Percentiles rank a stretch among this genome's conserved stretches.
Evolutionary conservation across 1,140 invertebrate species (phyloP).

Genomic region (Zaprionus inermis): DNA sequence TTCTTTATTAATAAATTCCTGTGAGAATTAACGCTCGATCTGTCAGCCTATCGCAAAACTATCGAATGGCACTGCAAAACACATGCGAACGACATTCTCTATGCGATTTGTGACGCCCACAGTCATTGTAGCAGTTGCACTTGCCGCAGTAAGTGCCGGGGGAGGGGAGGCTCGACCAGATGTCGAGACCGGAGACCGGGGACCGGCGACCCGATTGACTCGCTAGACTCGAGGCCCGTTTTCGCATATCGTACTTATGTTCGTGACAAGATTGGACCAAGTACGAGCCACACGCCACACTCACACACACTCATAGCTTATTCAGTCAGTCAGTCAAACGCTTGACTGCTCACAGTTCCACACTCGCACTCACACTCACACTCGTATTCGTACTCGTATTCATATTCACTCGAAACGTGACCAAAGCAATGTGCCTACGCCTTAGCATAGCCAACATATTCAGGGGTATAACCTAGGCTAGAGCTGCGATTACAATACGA

Average conservation of each 20-base stretch:
- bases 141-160: background rate
- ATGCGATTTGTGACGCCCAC: conserved; percentile 20
- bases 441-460: conserved; percentile 16
- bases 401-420: conserved; percentile 29
- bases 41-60: background rate
- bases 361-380: background rate
- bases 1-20: background rate
- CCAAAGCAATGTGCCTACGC: conserved; percentile 6
- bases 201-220: conserved; percentile 9
- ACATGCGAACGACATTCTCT: conserved; percentile 31
- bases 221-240: conserved; percentile 13
- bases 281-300: conserved; percentile 25
- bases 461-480: conserved; percentile 12
- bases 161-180: background rate
- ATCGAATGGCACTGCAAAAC: background rate
- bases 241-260: conserved; percentile 24
- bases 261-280: conserved; percentile 75
- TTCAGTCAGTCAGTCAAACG: conserved; percentile 2
- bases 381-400: conserved; percentile 20
- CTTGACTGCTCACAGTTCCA: conserved; percentile 25
- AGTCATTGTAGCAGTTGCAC: conserved; percentile 1
- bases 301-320: conserved; percentile 10
- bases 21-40: background rate
- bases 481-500: conserved; percentile 10
- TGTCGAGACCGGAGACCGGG: conserved; percentile 5